phyloP scores from a whole-genome alignment of 2,888 invertebrate species.

The Phaonia tiefii region DNA sequence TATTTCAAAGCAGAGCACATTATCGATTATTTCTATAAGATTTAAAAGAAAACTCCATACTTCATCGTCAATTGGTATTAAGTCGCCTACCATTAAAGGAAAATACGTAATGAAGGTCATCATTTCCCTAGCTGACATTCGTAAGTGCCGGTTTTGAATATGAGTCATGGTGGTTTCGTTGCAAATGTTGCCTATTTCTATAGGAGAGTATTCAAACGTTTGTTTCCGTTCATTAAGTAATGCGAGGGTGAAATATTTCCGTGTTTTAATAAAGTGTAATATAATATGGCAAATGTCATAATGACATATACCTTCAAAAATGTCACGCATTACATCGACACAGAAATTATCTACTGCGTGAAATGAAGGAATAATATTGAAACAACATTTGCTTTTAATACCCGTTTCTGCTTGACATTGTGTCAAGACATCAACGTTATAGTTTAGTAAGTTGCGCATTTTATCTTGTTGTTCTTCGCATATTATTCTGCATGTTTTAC shows the following conservation, averaged over 20 bases:
- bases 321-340: not conserved
- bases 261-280: not conserved
- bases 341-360: no score
- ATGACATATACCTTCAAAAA: not conserved
- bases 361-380: no score
- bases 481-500: not conserved
- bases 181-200: not conserved
- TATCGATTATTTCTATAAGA: no score
- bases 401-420: not conserved
- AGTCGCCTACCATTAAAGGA: conserved; percentile 64
- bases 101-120: conserved; percentile 58
- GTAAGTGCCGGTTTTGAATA: not conserved
- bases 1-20: no score
- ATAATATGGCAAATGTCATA: conserved; percentile 6
- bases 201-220: not conserved
- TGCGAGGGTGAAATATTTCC: not conserved
- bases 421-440: no score
- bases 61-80: conserved; percentile 57
- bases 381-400: not conserved
- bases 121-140: conserved; percentile 58
- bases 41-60: conserved; percentile 64
- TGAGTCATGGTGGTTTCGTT: not conserved
- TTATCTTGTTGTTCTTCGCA: conserved; percentile 6
- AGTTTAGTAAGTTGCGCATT: no score
- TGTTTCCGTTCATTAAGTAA: not conserved